Evolutionary conservation across 2,888 invertebrate genomes (phyloP), one percentile per base, ranked within the genome.

Genomic region (Lasioglossum figueresi): DNA sequence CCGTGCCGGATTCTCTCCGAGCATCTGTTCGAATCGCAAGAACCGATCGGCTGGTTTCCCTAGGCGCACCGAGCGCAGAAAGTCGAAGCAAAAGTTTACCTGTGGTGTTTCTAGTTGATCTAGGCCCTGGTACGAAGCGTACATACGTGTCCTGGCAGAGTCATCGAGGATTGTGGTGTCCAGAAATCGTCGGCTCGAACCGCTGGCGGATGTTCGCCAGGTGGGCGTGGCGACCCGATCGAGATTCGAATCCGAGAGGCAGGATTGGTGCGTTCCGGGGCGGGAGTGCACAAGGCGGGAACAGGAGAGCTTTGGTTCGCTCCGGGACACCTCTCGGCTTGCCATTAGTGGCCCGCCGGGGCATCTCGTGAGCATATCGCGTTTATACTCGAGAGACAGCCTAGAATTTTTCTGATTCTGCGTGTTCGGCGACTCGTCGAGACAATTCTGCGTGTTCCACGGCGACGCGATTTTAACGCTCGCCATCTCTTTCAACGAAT

Each of bases 351-450:
- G 56, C 12, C 16, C 66, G 43, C 19, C 14, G 10, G 68, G 45
- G 16, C 4, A 59, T 43, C 76, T 19, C 52, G 76, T 34, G 5
- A 88, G 27, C 37, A 70, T 84, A 8, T 72, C 77, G 8, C 70
- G 63, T 48, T 86, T 79, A 77, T 93, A 92, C 70, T 92, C 92
- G 73, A 93, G 74, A 6, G 89, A 92, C 19, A 93, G 80, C 16
- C 89, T 86, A 3, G 89, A 87, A 81, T 94, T 94, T 37, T 88
- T 88, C 48, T 78, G 71, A 80, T 94, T 94, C 45, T 94, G 93
- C 14, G 90, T 81, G 27, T 86, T 90, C 2, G 93, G 92, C 0
- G 92, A 92, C 16, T 89, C 89, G 73, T 92, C 92, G 37, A 73
- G 48, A 6, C n/a, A 19, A 16, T 34, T 34, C 66, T 8, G 31